These are phyloP conservation scores for Drosophila repletoides DNA, from an alignment of 1,140 invertebrate genomes.

Conservation along the genomic window DNA sequence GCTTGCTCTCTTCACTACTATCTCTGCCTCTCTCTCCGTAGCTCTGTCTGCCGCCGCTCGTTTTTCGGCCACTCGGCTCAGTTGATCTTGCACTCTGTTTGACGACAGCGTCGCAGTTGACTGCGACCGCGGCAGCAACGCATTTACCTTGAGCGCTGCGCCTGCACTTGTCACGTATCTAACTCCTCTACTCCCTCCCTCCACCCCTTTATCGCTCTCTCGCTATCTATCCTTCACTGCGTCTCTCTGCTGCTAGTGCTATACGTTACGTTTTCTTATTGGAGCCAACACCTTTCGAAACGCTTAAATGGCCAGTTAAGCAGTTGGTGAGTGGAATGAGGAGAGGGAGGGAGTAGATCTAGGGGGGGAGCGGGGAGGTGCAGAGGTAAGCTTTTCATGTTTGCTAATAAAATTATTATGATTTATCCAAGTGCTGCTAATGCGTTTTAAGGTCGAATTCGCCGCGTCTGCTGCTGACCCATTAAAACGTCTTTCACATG, in stretches of 20 bases:
- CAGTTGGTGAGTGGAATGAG: too few relatives aligned
- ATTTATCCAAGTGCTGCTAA: constrained; percentile 67
- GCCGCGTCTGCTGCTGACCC: constrained; percentile 54
- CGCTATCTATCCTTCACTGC: neutral
- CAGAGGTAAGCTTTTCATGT: constrained; percentile 55
- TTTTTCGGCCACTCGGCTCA: constrained; percentile 59
- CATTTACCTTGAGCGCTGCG: constrained; percentile 67
- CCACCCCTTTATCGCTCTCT: neutral
- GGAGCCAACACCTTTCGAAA: constrained; percentile 72
- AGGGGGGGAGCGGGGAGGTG: too few relatives aligned
- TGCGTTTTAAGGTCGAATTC: constrained; percentile 72
- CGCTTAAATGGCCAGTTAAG: constrained; percentile 39
- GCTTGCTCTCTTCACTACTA: too few relatives aligned
- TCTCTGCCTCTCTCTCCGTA: too few relatives aligned
- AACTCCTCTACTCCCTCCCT: neutral
- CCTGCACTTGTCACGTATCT: constrained; percentile 65
- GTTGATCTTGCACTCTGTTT: constrained; percentile 74
- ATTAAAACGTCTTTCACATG: constrained; percentile 62
- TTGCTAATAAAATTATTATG: constrained; percentile 79
- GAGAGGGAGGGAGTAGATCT: too few relatives aligned
- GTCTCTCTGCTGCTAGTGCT: neutral
- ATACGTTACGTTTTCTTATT: constrained; percentile 29
- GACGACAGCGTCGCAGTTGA: constrained; percentile 16
- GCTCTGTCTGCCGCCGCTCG: too few relatives aligned
- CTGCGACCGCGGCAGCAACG: constrained; percentile 18